Evolutionary conservation across 2,888 invertebrate species (phyloP).

Genomic region (Urechis unicinctus): DNA sequence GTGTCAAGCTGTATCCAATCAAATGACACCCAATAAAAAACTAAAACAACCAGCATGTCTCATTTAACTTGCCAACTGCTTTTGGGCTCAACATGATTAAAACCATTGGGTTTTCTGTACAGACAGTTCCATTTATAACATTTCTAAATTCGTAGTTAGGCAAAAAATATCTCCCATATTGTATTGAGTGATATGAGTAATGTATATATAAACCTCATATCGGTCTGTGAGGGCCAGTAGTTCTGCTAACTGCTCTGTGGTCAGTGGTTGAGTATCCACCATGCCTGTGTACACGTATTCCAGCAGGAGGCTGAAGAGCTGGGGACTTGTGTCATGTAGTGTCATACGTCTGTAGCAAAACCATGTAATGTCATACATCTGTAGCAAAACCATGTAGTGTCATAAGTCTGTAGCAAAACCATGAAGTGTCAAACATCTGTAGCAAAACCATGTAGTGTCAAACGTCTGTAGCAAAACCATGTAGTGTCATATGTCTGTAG

Average conservation of each 20-base stretch:
- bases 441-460: conserved; percentile 32
- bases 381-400: conserved; percentile 54
- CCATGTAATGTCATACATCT: conserved; percentile 62
- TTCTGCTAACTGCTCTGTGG: conserved; percentile 59
- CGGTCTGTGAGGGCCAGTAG: conserved; percentile 61
- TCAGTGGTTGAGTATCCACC: conserved; percentile 54
- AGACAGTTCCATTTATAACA: no score
- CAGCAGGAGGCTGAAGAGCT: conserved; percentile 60
- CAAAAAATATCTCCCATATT: no score
- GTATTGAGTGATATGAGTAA: no score
- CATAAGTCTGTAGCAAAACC: conserved; percentile 57
- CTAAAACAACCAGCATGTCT: no score
- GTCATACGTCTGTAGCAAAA: conserved; percentile 58
- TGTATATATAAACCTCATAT: conserved; percentile 45
- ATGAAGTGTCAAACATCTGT: conserved; percentile 62
- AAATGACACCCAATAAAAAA: no score
- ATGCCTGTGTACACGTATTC: conserved; percentile 63
- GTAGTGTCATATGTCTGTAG: no score
- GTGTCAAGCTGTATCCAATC: conserved; percentile 61
- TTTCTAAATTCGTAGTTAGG: no score
- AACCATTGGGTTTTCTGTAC: no score
- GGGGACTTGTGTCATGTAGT: conserved; percentile 62
- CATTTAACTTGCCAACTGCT: no score
- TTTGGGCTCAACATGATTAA: no score
- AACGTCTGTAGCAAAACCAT: no score